Percentiles rank a stretch among this genome's conserved stretches.
Conservation (phyloP, 2,888 invertebrate genomes). For the Conistra vaccinii region DNA sequence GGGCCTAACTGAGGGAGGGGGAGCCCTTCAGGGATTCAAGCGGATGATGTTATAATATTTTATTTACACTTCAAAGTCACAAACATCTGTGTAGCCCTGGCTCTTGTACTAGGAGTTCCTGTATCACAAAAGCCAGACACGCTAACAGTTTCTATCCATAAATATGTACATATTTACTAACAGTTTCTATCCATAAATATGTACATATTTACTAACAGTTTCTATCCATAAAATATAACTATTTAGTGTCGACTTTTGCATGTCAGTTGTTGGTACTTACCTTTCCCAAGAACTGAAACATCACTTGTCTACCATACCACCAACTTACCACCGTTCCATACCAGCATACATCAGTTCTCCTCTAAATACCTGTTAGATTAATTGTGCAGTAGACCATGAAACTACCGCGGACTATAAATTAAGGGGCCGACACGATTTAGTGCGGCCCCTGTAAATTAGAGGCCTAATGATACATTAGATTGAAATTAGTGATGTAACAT, state of each 20-base stretch:
- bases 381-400: conserved; percentile 58
- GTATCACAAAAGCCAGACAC: no score
- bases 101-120: no score
- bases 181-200: no score
- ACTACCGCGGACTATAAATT: conserved; percentile 67
- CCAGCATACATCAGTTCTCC: conserved; percentile 29
- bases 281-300: background rate
- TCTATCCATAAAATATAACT: no score
- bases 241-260: background rate
- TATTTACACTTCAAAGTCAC: no score
- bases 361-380: conserved; percentile 63
- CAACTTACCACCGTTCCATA: background rate
- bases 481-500: conserved; percentile 58
- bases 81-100: no score
- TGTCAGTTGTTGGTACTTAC: background rate
- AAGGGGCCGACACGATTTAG: conserved; percentile 66
- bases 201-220: no score
- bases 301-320: background rate
- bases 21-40: no score
- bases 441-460: conserved; percentile 65
- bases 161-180: no score
- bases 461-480: conserved; percentile 67
- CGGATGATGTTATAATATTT: no score
- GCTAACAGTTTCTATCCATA: no score
- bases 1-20: no score